Percentiles rank a stretch among this genome's conserved stretches.
Evolutionary conservation across 2,797 vertebrate genomes (phyloP).

Genomic region (Coregonus ussuriensis): DNA sequence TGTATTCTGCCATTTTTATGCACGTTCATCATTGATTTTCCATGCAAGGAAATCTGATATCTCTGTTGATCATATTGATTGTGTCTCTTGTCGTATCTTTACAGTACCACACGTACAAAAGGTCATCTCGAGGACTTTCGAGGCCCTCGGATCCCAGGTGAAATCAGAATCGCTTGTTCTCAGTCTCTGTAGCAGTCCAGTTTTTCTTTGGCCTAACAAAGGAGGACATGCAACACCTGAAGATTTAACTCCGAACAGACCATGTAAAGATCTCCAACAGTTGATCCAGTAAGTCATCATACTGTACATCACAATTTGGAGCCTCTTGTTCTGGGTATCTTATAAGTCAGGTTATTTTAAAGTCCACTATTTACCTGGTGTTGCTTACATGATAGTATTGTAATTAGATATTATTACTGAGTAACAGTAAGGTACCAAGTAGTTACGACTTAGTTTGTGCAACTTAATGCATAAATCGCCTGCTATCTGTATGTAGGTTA

Average conservation of each 20-base stretch:
- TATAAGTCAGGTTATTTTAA: background rate
- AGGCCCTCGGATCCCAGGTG: constrained; percentile 76
- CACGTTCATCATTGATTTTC: background rate
- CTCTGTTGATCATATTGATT: background rate
- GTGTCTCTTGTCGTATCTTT: constrained; percentile 20
- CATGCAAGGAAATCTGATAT: background rate
- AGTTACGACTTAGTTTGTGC: background rate
- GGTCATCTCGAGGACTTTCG: constrained; percentile 79
- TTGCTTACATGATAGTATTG: background rate
- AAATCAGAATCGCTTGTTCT: constrained; percentile 86
- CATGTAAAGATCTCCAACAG: constrained; percentile 78
- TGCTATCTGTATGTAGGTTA: constrained; percentile 11
- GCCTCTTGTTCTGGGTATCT: background rate
- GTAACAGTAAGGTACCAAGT: background rate
- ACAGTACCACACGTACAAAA: constrained; percentile 76
- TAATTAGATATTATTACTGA: background rate
- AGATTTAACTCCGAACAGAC: constrained; percentile 74
- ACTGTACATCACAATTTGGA: background rate
- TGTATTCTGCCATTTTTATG: background rate
- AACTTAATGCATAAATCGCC: background rate
- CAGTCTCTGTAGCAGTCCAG: constrained; percentile 77
- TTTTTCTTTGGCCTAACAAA: constrained; percentile 91
- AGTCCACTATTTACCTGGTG: background rate
- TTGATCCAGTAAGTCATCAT: constrained; percentile 82
- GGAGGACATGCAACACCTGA: constrained; percentile 63